Evolutionary conservation across 2,888 invertebrate species (phyloP).

Genomic region (Melieria omissa): DNA sequence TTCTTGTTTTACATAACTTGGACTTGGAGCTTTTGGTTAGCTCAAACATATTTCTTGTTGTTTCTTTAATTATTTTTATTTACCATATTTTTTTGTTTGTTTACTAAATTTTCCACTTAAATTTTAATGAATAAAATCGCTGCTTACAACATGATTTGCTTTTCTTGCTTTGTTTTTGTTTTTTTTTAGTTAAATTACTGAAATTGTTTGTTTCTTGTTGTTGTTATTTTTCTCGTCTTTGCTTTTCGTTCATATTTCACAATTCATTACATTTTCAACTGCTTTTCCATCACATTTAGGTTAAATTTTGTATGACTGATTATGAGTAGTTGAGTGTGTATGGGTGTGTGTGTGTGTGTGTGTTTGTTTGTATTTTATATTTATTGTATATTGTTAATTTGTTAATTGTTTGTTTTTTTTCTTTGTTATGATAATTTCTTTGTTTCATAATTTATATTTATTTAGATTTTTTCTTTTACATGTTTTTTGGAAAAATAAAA

Average conservation of each 20-base stretch:
- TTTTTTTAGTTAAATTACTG: constrained; percentile 24
- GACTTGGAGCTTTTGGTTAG: constrained; percentile 33
- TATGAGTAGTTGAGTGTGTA: neutral
- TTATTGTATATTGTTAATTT: neutral
- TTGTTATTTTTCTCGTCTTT: too few species aligned
- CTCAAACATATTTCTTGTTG: constrained; percentile 9
- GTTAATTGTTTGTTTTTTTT: constrained; percentile 19
- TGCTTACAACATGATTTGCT: constrained; percentile 16
- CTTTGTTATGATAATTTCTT: neutral
- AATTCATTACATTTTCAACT: constrained; percentile 37
- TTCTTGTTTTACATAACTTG: constrained; percentile 30
- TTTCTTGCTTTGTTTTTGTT: constrained; percentile 11
- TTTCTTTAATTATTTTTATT: neutral
- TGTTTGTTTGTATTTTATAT: constrained; percentile 37
- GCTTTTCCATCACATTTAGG: constrained; percentile 11
- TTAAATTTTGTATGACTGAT: neutral
- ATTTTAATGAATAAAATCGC: constrained; percentile 38
- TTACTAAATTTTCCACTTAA: constrained; percentile 33
- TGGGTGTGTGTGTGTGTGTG: constrained; percentile 17
- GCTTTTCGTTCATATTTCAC: constrained; percentile 23
- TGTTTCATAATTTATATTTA: neutral
- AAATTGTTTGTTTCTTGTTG: too few species aligned
- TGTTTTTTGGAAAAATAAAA: constrained; percentile 25
- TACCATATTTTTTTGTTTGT: constrained; percentile 12
- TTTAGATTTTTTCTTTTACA: neutral